These are phyloP conservation scores for human DNA, from an alignment of 2,113 vertebrate genomes.

Conservation along the genomic window DNA sequence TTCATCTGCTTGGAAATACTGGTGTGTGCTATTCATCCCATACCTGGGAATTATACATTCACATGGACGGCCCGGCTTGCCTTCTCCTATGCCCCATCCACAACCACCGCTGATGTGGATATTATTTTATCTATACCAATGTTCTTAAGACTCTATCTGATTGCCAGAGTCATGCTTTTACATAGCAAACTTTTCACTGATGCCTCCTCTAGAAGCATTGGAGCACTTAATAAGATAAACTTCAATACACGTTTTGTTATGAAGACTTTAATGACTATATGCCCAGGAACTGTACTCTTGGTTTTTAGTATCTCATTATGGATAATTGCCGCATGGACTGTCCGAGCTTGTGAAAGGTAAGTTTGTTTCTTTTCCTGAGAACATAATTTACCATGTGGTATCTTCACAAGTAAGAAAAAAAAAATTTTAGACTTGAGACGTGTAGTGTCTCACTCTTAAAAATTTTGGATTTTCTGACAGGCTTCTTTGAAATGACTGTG, in stretches of 20 bases:
- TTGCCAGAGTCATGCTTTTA: conserved; percentile 99
- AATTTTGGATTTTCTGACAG: background rate
- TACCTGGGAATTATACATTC: conserved; percentile 99
- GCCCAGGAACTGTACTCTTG: conserved; percentile 98
- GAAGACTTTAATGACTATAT: conserved; percentile 99
- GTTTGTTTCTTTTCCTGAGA: conserved; percentile 73
- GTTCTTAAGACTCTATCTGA: conserved; percentile 99
- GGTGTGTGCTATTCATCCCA: conserved; percentile 98
- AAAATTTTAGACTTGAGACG: background rate
- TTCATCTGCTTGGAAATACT: conserved; percentile 99
- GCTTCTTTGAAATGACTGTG: background rate
- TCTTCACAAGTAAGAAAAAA: background rate
- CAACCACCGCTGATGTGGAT: conserved; percentile 98
- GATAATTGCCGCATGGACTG: conserved; percentile 99
- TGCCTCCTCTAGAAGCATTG: conserved; percentile 98
- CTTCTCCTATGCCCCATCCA: conserved; percentile 95
- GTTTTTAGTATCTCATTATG: conserved; percentile 99
- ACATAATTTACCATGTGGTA: conserved; percentile 31
- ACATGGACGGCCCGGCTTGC: conserved; percentile 98
- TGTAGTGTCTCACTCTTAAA: background rate
- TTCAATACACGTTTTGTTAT: conserved; percentile 99
- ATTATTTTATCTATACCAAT: conserved; percentile 99
- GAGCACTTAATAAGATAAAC: conserved; percentile 99
- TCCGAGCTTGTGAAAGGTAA: conserved; percentile 99
- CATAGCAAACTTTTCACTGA: conserved; percentile 99